Base-by-base conservation (phyloP, 2,797 vertebrate species). In the Malurus splendens region DNA sequence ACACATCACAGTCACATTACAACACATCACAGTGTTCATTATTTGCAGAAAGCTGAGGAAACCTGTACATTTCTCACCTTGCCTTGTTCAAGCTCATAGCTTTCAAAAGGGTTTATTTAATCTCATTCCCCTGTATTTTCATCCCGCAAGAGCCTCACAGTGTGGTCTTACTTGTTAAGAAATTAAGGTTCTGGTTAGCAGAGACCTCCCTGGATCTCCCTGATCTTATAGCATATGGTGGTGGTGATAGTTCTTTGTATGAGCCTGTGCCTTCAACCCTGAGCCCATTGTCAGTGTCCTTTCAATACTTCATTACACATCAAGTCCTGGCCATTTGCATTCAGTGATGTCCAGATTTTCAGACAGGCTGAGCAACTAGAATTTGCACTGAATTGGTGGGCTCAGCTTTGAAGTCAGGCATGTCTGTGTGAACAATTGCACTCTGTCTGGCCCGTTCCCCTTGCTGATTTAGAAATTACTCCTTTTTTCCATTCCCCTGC, bases 321-420 rank as follows among this genome's bases (percentile, higher is more conserved):
- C 24, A 79, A 90, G 78, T 89, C 90, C 74, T 89, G 92, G 91
- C 76, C 83, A 70, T 86, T 93, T 90, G 81, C 66, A 64, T 89
- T 94, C 78, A 65, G 80, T 89, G 66, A 90, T 52, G 94, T 91
- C 95, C 95, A 84, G 88, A 93, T 95, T 94, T 93, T 94, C 91
- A 93, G 89, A 70, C 2, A 78, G 81, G 60, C 68, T 86, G 86
- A 92, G 75, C 73, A 83, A 55, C n/a, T 60, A 52, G 79, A 57
- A 72, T 83, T 91, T 85, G 89, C 82, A 86, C 59, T 75, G 92
- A 82, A 87, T 73, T 93, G 27, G 28, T 82, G 92, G 90, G 75
- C 71, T 92, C 60, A 82, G 68, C 84, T 89, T 87, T 84, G 87
- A 83, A 91, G 68, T 89, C 56, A 85, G 93, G 89, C 32, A 27